Evolutionary conservation across 2,797 vertebrate genomes (phyloP).

Genomic region (Chanos chanos): DNA sequence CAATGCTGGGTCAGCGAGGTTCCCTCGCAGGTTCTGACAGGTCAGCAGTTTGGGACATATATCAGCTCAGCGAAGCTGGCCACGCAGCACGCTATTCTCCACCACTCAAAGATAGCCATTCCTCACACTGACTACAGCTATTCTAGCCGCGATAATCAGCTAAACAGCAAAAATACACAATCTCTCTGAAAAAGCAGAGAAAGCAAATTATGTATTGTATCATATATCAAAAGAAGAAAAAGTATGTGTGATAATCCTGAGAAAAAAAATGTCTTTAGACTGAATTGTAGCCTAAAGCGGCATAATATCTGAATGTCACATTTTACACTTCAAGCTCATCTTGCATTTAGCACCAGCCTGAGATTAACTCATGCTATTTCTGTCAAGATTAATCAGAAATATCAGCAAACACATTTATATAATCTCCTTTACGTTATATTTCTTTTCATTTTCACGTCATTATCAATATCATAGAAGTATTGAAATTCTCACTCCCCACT

Average conservation of each 20-base stretch:
- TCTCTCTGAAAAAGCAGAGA: no score
- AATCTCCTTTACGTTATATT: neutral
- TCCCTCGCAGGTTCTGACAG: constrained; percentile 63
- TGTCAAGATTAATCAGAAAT: neutral
- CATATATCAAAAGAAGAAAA: no score
- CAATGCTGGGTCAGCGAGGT: constrained; percentile 74
- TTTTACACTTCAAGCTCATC: neutral
- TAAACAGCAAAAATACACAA: no score
- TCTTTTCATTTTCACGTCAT: neutral
- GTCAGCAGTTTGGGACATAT: constrained; percentile 75
- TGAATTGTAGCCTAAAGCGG: neutral
- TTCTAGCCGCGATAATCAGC: no score
- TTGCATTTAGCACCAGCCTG: neutral
- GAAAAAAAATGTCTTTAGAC: neutral
- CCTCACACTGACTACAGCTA: neutral
- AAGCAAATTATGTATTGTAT: no score
- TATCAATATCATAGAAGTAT: neutral
- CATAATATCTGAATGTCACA: neutral
- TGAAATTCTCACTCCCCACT: constrained; percentile 36
- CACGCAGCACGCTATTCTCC: constrained; percentile 20
- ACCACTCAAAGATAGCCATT: neutral
- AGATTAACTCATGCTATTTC: neutral
- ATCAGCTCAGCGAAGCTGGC: constrained; percentile 50
- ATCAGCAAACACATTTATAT: neutral
- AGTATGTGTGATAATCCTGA: constrained; percentile 17